phyloP scores from a whole-genome alignment of 2,888 invertebrate species.

The Cryptocephalus moraei region DNA sequence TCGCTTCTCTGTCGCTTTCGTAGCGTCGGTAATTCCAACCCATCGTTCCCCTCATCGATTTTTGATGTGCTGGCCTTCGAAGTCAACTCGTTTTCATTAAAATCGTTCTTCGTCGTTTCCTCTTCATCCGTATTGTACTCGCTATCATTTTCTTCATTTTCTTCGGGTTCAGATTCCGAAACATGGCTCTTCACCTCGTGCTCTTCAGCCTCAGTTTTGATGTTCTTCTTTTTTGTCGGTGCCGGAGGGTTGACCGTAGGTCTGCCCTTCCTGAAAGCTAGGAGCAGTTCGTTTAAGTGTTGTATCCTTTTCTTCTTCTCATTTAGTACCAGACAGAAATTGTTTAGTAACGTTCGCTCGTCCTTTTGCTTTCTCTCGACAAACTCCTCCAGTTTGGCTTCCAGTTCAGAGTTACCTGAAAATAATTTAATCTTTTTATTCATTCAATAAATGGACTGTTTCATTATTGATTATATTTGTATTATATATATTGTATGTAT shows the following conservation, averaged over 20 bases:
- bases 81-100: neutral
- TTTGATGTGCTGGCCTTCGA: too few relatives aligned
- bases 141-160: slow-evolving; percentile 7
- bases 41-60: too few relatives aligned
- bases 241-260: slow-evolving; percentile 16
- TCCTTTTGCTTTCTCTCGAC: slow-evolving; percentile 18
- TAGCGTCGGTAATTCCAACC: too few relatives aligned
- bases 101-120: slow-evolving; percentile 5
- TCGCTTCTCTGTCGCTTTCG: too few relatives aligned
- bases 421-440: neutral
- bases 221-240: slow-evolving; percentile 10
- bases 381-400: slow-evolving; percentile 20
- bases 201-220: slow-evolving; percentile 8
- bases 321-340: slow-evolving; percentile 29
- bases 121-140: slow-evolving; percentile 19
- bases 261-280: slow-evolving; percentile 21
- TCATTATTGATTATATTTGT: too few relatives aligned
- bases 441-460: too few relatives aligned
- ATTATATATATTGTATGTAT: too few relatives aligned
- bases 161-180: slow-evolving; percentile 17
- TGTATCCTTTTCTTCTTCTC: slow-evolving; percentile 33
- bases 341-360: slow-evolving; percentile 26
- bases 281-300: slow-evolving; percentile 29
- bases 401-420: slow-evolving; percentile 14
- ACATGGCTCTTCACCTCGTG: slow-evolving; percentile 13